These are phyloP conservation scores for Drosophila macrospina DNA, from an alignment of 2,888 invertebrate genomes.

Conservation along the genomic window DNA sequence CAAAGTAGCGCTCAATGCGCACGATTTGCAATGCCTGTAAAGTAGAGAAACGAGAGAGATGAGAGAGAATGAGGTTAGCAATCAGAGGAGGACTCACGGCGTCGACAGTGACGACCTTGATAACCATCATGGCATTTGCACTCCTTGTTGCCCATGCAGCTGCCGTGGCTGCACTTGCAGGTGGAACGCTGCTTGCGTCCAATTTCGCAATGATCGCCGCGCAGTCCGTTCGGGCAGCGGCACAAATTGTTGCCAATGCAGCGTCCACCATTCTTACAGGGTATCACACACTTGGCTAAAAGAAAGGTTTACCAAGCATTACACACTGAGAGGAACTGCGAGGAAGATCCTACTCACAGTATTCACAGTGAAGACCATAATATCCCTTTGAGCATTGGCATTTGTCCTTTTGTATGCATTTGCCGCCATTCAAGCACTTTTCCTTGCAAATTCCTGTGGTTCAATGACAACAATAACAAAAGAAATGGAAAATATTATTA, in stretches of 20 bases:
- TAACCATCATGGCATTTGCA: slow-evolving; percentile 94
- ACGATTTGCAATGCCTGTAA: slow-evolving; percentile 25
- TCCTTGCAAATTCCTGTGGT: slow-evolving; percentile 94
- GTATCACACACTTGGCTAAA: slow-evolving; percentile 94
- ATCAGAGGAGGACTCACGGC: slow-evolving; percentile 87
- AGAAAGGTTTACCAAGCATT: neutral
- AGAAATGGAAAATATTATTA: neutral
- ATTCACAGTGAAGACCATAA: slow-evolving; percentile 95
- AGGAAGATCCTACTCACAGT: slow-evolving; percentile 89
- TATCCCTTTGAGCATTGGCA: slow-evolving; percentile 97
- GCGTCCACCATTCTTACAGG: slow-evolving; percentile 95
- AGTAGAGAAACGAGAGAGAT: neutral
- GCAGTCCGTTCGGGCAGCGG: slow-evolving; percentile 93
- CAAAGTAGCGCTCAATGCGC: slow-evolving; percentile 37
- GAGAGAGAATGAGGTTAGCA: neutral
- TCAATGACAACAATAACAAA: neutral
- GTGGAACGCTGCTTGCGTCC: slow-evolving; percentile 90
- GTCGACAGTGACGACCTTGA: slow-evolving; percentile 92
- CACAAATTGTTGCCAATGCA: slow-evolving; percentile 96
- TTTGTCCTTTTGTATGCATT: slow-evolving; percentile 96
- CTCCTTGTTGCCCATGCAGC: slow-evolving; percentile 88
- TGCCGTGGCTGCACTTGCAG: slow-evolving; percentile 92
- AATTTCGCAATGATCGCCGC: slow-evolving; percentile 96
- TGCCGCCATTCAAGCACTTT: slow-evolving; percentile 97
- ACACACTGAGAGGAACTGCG: neutral